These are phyloP conservation scores for Platerodrilus igneus DNA, from an alignment of 2,888 invertebrate genomes.

Conservation along the genomic window DNA sequence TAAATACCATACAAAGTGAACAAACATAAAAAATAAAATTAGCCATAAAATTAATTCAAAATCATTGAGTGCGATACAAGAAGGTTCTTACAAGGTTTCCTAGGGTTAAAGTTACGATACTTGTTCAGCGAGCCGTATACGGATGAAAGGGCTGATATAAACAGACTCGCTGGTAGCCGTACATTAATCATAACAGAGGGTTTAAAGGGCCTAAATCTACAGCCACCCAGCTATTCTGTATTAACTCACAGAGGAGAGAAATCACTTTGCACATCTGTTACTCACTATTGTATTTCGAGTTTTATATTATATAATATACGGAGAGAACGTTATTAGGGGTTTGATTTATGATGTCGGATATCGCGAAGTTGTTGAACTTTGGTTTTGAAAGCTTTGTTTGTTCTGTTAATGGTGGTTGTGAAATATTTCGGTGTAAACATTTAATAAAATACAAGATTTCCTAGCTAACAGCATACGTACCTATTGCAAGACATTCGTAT, in stretches of 20 bases:
- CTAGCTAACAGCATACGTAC: too few species aligned
- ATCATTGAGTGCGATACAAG: constrained; percentile 7
- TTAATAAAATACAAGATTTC: too few species aligned
- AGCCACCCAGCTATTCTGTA: constrained; percentile 40
- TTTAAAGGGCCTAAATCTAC: constrained; percentile 39
- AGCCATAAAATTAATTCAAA: constrained; percentile 13
- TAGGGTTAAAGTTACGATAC: constrained; percentile 48
- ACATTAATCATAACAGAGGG: constrained; percentile 46
- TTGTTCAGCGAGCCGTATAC: constrained; percentile 46
- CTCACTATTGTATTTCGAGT: constrained; percentile 30
- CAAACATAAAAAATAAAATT: too few species aligned
- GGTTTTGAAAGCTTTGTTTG: constrained; percentile 10
- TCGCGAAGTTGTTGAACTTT: too few species aligned
- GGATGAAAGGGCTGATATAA: constrained; percentile 44
- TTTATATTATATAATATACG: constrained; percentile 23
- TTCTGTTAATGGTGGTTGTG: too few species aligned
- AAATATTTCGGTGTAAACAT: too few species aligned
- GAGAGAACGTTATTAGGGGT: constrained; percentile 23
- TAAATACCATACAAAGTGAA: too few species aligned
- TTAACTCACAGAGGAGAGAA: constrained; percentile 32
- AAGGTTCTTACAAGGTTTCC: constrained; percentile 24
- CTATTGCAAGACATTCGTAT: too few species aligned
- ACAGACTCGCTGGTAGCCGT: constrained; percentile 41
- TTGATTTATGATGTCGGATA: constrained; percentile 21
- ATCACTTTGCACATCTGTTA: constrained; percentile 36